Evolutionary conservation across 2,888 invertebrate genomes (phyloP).

Genomic region (Eudasyphora cyanicolor): DNA sequence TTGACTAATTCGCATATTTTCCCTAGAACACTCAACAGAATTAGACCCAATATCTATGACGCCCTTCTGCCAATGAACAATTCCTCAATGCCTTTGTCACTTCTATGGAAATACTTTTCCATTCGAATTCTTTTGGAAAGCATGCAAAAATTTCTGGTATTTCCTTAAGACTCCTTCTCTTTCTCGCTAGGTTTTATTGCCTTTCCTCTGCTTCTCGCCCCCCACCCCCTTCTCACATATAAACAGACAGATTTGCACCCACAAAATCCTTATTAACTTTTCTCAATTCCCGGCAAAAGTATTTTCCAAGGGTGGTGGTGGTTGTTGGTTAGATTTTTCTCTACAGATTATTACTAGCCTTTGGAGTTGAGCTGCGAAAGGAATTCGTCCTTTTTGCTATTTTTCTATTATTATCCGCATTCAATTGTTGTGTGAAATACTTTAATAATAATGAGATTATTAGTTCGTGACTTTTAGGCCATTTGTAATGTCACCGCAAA

Average conservation of each 20-base stretch:
- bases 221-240: too few relatives aligned
- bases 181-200: slow-evolving; percentile 40
- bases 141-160: slow-evolving; percentile 59
- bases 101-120: slow-evolving; percentile 29
- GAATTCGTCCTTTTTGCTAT: slow-evolving; percentile 25
- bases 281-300: not conserved
- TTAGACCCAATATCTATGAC: not conserved
- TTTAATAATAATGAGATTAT: slow-evolving; percentile 78
- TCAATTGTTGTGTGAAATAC: slow-evolving; percentile 71
- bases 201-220: slow-evolving; percentile 25
- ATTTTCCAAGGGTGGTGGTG: not conserved
- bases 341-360: slow-evolving; percentile 24
- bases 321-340: not conserved
- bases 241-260: not conserved
- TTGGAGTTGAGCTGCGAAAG: not conserved
- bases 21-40: not conserved
- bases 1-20: slow-evolving; percentile 65
- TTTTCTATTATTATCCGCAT: slow-evolving; percentile 15
- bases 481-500: slow-evolving; percentile 61
- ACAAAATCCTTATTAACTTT: slow-evolving; percentile 32
- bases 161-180: slow-evolving; percentile 54
- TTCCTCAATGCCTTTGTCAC: not conserved
- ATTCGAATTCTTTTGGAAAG: slow-evolving; percentile 45
- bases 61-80: not conserved
- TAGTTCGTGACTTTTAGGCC: slow-evolving; percentile 73